phyloP scores from a whole-genome alignment of 2,888 invertebrate genomes.

The Orgyia antiqua region DNA sequence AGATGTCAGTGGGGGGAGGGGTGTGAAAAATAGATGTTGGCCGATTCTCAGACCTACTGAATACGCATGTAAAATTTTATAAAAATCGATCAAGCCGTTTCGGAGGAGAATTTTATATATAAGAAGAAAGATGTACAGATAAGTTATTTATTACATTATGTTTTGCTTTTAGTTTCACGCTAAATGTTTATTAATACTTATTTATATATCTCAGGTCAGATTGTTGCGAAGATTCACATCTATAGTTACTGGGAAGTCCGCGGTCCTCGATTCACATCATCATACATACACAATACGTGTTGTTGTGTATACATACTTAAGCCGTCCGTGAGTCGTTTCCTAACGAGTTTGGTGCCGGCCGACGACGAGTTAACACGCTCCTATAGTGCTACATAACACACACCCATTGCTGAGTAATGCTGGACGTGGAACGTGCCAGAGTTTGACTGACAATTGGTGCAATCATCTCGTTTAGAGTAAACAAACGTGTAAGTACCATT shows the following conservation, averaged over 20 bases:
- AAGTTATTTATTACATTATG: no score
- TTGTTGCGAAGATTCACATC: conserved; percentile 16
- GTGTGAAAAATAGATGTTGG: no score
- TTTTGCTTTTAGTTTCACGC: no score
- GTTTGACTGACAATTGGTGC: conserved; percentile 58
- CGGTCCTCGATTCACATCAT: neutral
- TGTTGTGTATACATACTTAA: conserved; percentile 28
- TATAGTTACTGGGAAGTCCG: conserved; percentile 7
- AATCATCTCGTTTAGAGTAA: conserved; percentile 75
- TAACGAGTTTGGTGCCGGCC: conserved; percentile 54
- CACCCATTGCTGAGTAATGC: conserved; percentile 22
- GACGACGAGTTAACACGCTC: conserved; percentile 47
- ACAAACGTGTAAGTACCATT: conserved; percentile 69
- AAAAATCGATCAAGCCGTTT: no score
- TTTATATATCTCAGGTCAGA: no score
- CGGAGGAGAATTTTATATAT: no score
- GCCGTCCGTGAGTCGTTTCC: conserved; percentile 31
- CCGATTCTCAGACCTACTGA: no score
- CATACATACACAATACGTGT: neutral
- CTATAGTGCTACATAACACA: conserved; percentile 20
- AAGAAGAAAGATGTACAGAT: no score
- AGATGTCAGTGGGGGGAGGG: no score
- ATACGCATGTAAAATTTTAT: no score
- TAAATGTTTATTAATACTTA: no score
- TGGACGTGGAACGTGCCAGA: conserved; percentile 65